Percentiles rank a stretch among this genome's conserved stretches.
Conservation (phyloP, 2,888 invertebrate genomes). For the Keiferia lycopersicella region DNA sequence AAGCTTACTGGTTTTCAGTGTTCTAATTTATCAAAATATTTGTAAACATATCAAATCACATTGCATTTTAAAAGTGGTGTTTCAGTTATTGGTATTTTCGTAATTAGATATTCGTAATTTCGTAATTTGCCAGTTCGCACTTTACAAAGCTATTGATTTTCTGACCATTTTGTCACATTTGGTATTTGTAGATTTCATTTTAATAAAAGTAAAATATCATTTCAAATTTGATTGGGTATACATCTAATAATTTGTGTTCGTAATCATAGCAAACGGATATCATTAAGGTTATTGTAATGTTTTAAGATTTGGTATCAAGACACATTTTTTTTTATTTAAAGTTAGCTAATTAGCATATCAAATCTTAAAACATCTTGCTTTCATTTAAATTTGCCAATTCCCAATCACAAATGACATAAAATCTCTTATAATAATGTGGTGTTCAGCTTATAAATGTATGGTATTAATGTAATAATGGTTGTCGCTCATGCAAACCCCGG, state of each 20-base stretch:
- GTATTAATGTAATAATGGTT: conserved; percentile 79
- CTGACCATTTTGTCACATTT: neutral
- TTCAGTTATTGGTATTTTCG: neutral
- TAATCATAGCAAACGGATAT: neutral
- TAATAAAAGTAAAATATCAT: neutral
- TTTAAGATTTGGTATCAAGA: neutral
- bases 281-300: neutral
- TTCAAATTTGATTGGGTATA: conserved; percentile 8
- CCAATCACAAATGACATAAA: conserved; percentile 39
- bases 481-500: conserved; percentile 79
- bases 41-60: neutral
- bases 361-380: conserved; percentile 20
- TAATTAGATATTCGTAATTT: neutral
- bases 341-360: neutral
- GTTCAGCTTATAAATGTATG: conserved; percentile 66
- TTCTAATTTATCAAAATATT: neutral
- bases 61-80: neutral
- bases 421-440: conserved; percentile 45
- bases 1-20: too few species aligned
- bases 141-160: neutral
- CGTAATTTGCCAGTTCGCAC: neutral
- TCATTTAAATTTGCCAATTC: conserved; percentile 51
- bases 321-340: neutral
- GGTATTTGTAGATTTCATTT: neutral
- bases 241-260: neutral